Evolutionary conservation across 2,797 vertebrate species (phyloP), one percentile per base, ranked within the genome.

Genomic region (Eptatretus atami): DNA sequence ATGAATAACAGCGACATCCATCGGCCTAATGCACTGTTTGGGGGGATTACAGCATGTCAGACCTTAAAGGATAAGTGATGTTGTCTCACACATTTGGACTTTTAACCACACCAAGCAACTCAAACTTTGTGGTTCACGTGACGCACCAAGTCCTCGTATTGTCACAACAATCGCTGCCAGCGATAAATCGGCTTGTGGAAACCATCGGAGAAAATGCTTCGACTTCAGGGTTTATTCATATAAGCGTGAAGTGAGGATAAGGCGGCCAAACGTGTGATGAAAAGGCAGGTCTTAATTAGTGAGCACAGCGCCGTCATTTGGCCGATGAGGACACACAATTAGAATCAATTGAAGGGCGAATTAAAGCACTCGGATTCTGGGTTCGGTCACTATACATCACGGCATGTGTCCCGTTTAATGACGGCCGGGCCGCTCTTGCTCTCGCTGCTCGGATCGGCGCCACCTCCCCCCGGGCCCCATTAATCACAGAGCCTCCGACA

Each of bases 281-380:
- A 61, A 61, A 61, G 57, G 57, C 57, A 25, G 57, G n/a, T 24
- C 25, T 61, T 61, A 61, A 61, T 61, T 61, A 61, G 57, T n/a
- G n/a, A 25, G 57, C 57, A 12, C 57, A n/a, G 25, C 57, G 57
- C n/a, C n/a, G 57, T 61, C 57, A 61, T 61, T 61, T 24, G 9
- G 57, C n/a, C 57, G n/a, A 61, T 61, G 57, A 61, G 57, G 57
- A 61, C 57, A 61, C 57, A 61, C 57, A 61, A 61, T 61, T 61
- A 61, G 57, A 61, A 61, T 61, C 57, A 61, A 61, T 61, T 61
- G 57, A 61, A 61, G 57, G 57, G 57, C 57, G 57, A 61, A 61
- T 61, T 61, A 61, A 61, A 61, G 57, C 57, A 61, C 57, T 61
- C 57, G n/a, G 25, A 61, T 61, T 61, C 57, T 61, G n/a, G 25